Evolutionary conservation across 2,888 invertebrate genomes (phyloP).

Genomic region (Aphodius sticticus): DNA sequence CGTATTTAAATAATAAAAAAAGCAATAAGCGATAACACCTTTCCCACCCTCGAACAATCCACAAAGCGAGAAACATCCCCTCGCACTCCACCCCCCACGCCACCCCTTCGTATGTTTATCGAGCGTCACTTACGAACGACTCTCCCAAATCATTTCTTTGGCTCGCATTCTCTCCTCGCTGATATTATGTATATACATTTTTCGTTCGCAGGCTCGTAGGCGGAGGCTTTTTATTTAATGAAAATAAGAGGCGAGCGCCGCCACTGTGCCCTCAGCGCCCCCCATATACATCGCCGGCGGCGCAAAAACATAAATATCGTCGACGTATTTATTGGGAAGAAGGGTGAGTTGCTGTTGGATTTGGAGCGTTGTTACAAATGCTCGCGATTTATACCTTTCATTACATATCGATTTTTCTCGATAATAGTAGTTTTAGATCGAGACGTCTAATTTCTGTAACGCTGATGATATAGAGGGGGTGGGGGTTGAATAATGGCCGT

Average conservation of each 20-base stretch:
- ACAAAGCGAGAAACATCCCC: slow-evolving; percentile 4
- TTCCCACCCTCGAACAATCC: not conserved
- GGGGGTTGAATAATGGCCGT: not conserved
- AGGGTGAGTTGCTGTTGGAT: not conserved
- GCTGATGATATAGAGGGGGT: not conserved
- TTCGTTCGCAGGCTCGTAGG: not conserved
- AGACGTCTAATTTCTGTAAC: not conserved
- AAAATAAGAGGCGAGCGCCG: not conserved
- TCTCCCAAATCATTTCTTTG: not conserved
- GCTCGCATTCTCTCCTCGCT: not conserved
- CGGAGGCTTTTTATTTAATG: slow-evolving; percentile 4
- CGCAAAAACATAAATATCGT: not conserved
- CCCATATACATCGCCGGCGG: not conserved
- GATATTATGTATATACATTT: slow-evolving; percentile 4
- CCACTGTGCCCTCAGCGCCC: not conserved
- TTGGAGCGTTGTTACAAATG: not conserved
- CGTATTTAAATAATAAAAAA: slow-evolving; percentile 4
- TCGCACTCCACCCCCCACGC: not conserved
- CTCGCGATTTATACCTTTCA: not conserved
- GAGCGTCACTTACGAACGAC: not conserved
- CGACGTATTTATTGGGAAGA: not conserved
- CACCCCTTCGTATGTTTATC: not conserved
- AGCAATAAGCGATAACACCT: not conserved
- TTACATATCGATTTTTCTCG: not conserved
- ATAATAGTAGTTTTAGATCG: not conserved